Conservation (phyloP, 2,113 vertebrate species). For the Nycticryphes semicollaris region DNA sequence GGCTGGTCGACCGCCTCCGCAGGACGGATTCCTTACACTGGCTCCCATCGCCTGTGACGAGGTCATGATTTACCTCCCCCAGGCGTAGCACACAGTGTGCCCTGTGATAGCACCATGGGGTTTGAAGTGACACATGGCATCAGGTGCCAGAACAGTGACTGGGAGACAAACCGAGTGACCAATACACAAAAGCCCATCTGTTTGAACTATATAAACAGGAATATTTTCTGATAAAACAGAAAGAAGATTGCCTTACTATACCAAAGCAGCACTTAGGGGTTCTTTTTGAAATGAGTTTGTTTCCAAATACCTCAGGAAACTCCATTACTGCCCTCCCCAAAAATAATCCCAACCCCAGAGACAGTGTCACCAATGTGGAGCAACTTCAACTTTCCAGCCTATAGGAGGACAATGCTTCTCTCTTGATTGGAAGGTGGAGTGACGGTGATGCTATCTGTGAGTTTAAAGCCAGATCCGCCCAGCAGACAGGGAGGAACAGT, state of each 20-base stretch:
- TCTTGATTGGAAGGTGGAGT: neutral
- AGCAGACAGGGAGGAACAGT: neutral
- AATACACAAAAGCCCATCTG: neutral
- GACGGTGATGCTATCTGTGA: rapidly evolving
- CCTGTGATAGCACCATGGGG: neutral
- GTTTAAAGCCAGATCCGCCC: neutral
- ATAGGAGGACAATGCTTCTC: neutral
- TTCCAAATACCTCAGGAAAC: neutral
- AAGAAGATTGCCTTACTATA: neutral
- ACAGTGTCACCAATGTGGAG: neutral
- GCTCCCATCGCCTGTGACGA: neutral
- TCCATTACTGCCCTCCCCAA: rapidly evolving
- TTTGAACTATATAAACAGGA: neutral
- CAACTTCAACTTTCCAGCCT: neutral
- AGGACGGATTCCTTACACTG: neutral
- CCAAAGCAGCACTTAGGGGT: neutral
- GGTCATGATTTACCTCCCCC: neutral
- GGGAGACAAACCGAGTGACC: neutral
- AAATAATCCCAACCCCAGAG: neutral
- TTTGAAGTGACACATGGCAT: neutral
- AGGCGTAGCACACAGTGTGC: rapidly evolving
- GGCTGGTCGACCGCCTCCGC: rapidly evolving
- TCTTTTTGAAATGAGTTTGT: neutral
- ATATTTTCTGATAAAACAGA: neutral
- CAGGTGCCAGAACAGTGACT: neutral